These are phyloP conservation scores for Centropristis striata DNA, from an alignment of 2,113 vertebrate genomes.

Conservation along the genomic window DNA sequence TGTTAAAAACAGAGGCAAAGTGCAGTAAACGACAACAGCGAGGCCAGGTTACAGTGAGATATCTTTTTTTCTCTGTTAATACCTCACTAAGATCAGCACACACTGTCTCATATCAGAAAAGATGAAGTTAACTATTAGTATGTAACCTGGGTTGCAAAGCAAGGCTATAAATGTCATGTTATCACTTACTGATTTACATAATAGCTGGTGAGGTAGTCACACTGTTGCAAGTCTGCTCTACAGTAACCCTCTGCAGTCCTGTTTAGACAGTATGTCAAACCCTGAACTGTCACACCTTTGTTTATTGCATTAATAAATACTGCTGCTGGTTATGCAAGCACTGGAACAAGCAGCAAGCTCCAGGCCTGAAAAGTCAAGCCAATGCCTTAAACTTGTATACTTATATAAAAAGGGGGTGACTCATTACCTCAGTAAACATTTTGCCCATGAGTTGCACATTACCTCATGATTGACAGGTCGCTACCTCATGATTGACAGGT, in stretches of 20 bases:
- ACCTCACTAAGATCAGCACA: background rate
- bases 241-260: slow-evolving; percentile 23
- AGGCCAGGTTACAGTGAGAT: background rate
- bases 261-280: slow-evolving; percentile 11
- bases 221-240: slow-evolving; percentile 19
- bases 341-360: background rate
- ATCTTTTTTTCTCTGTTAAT: background rate
- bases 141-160: background rate
- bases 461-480: no score
- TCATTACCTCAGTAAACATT: no score
- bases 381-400: no score
- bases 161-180: background rate
- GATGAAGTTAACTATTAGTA: background rate
- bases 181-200: slow-evolving; percentile 34
- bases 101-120: background rate
- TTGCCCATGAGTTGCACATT: no score
- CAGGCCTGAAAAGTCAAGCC: no score
- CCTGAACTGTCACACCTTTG: slow-evolving; percentile 23
- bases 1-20: slow-evolving; percentile 1
- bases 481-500: no score
- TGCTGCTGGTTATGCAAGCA: slow-evolving; percentile 1
- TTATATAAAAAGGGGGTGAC: no score
- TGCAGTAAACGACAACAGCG: background rate
- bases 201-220: background rate
- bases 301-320: slow-evolving; percentile 49